A percentile compares a stretch with the other conserved stretches of the same genome.
phyloP scores from a whole-genome alignment of 2,888 invertebrate species.

The Papilio protenor region DNA sequence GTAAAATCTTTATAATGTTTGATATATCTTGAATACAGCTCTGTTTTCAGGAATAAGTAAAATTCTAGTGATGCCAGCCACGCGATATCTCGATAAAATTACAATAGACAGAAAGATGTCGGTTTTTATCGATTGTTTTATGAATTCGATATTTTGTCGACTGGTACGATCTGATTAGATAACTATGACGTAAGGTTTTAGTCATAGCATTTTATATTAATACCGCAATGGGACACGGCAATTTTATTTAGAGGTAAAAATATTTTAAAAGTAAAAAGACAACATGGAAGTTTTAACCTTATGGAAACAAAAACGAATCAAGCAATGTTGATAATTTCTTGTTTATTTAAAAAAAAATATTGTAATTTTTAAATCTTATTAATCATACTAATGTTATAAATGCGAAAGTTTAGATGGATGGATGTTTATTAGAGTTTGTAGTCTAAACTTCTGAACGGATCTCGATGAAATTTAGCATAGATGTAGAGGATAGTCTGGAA shows the following conservation, averaged over 20 bases:
- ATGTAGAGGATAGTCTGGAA: too few species aligned
- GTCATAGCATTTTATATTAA: background rate
- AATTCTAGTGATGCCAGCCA: conserved; percentile 54
- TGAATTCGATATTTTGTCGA: conserved; percentile 50
- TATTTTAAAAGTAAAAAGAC: too few species aligned
- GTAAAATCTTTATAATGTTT: background rate
- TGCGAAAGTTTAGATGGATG: too few species aligned
- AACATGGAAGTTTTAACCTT: background rate
- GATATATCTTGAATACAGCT: conserved; percentile 43
- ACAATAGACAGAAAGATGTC: conserved; percentile 62
- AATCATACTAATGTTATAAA: too few species aligned
- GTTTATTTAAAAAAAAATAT: too few species aligned
- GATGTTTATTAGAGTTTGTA: too few species aligned
- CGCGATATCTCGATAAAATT: conserved; percentile 72
- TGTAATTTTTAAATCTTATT: too few species aligned
- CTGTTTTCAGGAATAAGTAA: conserved; percentile 51
- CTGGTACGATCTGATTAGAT: conserved; percentile 58
- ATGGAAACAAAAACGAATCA: background rate
- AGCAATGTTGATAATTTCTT: background rate
- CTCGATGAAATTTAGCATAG: too few species aligned
- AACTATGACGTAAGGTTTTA: conserved; percentile 26
- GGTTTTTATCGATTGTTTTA: conserved; percentile 73
- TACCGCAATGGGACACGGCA: background rate
- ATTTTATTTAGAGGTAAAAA: background rate
- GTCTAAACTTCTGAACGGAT: too few species aligned